Evolutionary conservation across 2,888 invertebrate species (phyloP).

Genomic region (Sceliomorpha sp.): DNA sequence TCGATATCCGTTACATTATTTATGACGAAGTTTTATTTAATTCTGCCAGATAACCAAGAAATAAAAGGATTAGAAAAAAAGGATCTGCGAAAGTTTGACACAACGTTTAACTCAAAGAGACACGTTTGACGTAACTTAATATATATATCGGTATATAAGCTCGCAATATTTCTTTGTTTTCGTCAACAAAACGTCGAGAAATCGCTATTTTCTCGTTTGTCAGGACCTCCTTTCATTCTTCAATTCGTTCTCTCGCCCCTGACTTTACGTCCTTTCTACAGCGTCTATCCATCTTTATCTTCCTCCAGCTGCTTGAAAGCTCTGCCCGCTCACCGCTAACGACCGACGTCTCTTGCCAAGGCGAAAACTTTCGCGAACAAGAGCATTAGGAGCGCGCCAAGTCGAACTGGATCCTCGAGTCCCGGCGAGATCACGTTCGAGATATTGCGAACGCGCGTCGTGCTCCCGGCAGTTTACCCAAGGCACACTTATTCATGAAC

Average conservation of each 20-base stretch:
- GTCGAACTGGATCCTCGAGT: slow-evolving; percentile 52
- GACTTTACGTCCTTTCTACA: slow-evolving; percentile 48
- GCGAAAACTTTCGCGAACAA: slow-evolving; percentile 56
- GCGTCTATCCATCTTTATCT: slow-evolving; percentile 57
- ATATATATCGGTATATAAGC: no score
- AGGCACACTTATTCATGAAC: slow-evolving; percentile 13
- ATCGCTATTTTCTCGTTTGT: slow-evolving; percentile 54
- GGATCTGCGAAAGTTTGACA: no score
- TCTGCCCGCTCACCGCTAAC: slow-evolving; percentile 51
- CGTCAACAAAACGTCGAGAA: slow-evolving; percentile 6
- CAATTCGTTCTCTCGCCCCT: slow-evolving; percentile 39
- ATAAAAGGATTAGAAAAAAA: no score
- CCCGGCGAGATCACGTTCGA: slow-evolving; percentile 51
- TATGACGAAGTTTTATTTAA: no score
- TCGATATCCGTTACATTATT: no score
- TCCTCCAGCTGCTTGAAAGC: slow-evolving; percentile 50
- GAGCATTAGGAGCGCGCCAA: slow-evolving; percentile 52
- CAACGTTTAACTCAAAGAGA: no score
- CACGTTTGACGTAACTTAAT: no score
- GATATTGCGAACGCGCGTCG: slow-evolving; percentile 50
- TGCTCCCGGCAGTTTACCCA: slow-evolving; percentile 50
- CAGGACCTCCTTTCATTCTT: slow-evolving; percentile 46
- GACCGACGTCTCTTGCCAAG: slow-evolving; percentile 53
- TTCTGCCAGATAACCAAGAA: no score
- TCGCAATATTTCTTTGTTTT: no score